Evolutionary conservation across 2,888 invertebrate species (phyloP).

Genomic region (Xylophagus ater): DNA sequence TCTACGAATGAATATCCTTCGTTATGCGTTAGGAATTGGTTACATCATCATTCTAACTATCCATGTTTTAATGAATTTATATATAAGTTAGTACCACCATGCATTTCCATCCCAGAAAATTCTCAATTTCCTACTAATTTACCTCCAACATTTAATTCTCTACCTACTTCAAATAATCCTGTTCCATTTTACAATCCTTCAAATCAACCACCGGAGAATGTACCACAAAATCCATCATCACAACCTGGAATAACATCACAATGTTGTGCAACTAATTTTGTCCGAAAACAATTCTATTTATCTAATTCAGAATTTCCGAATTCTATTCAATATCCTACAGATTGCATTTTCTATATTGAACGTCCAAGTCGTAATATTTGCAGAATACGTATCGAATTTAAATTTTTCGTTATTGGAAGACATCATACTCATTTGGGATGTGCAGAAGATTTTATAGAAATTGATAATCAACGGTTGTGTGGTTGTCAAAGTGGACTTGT

Average conservation of each 20-base stretch:
- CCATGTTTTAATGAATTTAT: too few species aligned
- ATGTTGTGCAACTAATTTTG: slow-evolving; percentile 39
- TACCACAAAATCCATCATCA: slow-evolving; percentile 16
- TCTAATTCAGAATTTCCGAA: slow-evolving; percentile 48
- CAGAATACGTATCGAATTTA: slow-evolving; percentile 43
- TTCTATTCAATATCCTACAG: slow-evolving; percentile 31
- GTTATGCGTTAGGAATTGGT: too few species aligned
- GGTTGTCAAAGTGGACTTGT: slow-evolving; percentile 42
- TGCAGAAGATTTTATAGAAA: slow-evolving; percentile 42
- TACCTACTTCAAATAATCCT: not conserved
- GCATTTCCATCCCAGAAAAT: too few species aligned
- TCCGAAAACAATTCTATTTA: slow-evolving; percentile 40
- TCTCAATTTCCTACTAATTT: not conserved
- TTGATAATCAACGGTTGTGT: slow-evolving; percentile 46
- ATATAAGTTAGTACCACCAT: too few species aligned
- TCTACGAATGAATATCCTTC: too few species aligned
- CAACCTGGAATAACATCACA: slow-evolving; percentile 22
- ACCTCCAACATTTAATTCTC: not conserved
- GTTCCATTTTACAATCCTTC: not conserved
- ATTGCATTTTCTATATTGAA: slow-evolving; percentile 44
- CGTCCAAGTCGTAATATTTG: slow-evolving; percentile 42
- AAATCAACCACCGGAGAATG: slow-evolving; percentile 7
- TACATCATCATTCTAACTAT: too few species aligned
- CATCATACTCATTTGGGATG: slow-evolving; percentile 28
- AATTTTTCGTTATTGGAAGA: slow-evolving; percentile 44